Percentiles rank a stretch among this genome's conserved stretches.
phyloP scores from a whole-genome alignment of 2,888 invertebrate species.

The Dioctria linearis region DNA sequence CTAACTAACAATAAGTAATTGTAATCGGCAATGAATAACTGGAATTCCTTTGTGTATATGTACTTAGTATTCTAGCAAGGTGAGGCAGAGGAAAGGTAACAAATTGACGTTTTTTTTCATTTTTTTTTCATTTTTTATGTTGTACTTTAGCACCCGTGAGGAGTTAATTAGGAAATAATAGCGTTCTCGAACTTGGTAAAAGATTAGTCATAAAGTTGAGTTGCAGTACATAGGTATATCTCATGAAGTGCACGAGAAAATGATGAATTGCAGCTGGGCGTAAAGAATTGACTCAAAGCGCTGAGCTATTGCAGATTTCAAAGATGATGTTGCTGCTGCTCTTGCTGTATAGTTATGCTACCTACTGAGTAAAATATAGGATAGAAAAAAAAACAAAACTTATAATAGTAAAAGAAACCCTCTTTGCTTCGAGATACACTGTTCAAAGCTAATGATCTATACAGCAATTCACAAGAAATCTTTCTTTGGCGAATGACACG shows the following conservation, averaged over 20 bases:
- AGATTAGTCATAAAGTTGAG: conserved; percentile 4
- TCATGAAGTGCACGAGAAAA: background rate
- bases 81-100: background rate
- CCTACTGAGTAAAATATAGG: background rate
- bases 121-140: conserved; percentile 2
- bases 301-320: too few species aligned
- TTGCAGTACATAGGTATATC: background rate
- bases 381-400: too few species aligned
- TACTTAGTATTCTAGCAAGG: conserved; percentile 1
- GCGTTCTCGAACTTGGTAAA: background rate
- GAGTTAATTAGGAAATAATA: conserved; percentile 18
- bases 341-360: background rate
- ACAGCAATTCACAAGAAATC: background rate
- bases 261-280: background rate
- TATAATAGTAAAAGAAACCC: too few species aligned
- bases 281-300: too few species aligned
- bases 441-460: too few species aligned
- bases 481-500: too few species aligned
- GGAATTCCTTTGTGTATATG: conserved; percentile 30
- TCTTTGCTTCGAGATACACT: background rate
- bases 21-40: background rate
- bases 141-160: background rate
- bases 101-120: background rate
- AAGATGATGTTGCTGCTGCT: conserved; percentile 4
- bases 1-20: background rate